Conservation (phyloP, 2,888 invertebrate genomes). For the Gymnosoma rotundatum region DNA sequence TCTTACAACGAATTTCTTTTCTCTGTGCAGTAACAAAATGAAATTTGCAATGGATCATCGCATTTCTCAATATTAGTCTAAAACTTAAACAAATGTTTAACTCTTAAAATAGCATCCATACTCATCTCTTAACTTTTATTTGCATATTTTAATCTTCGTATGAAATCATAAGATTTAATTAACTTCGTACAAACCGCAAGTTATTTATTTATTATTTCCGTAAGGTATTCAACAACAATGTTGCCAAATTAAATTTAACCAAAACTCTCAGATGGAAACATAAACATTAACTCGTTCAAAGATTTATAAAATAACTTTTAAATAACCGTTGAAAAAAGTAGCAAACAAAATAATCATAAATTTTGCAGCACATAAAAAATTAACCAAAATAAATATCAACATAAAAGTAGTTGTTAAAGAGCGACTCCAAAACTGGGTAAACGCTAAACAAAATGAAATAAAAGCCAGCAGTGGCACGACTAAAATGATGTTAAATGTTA, state of each 20-base stretch:
- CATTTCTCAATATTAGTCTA: neutral
- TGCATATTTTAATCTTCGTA: neutral
- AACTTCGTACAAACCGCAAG: conserved; percentile 8
- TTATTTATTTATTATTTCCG: conserved; percentile 47
- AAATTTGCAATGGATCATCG: no score
- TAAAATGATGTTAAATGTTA: conserved; percentile 49
- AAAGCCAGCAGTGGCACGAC: conserved; percentile 36
- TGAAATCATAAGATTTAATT: neutral
- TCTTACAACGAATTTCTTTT: no score
- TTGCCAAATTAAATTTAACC: conserved; percentile 22
- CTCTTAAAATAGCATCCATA: neutral
- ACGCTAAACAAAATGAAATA: conserved; percentile 34
- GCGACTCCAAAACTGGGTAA: conserved; percentile 7
- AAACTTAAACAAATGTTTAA: neutral
- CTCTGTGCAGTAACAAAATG: no score
- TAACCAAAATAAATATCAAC: conserved; percentile 28
- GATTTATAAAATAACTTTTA: conserved; percentile 57
- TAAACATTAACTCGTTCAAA: neutral
- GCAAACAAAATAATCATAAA: conserved; percentile 55
- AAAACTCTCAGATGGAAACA: neutral
- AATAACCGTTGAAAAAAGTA: conserved; percentile 63
- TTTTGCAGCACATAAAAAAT: conserved; percentile 59
- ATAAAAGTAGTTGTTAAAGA: conserved; percentile 13
- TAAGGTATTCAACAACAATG: conserved; percentile 40
- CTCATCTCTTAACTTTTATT: neutral